Percentiles rank a stretch among this genome's conserved stretches.
Evolutionary conservation across 2,888 invertebrate species (phyloP).

Genomic region (Mystacides longicornis): DNA sequence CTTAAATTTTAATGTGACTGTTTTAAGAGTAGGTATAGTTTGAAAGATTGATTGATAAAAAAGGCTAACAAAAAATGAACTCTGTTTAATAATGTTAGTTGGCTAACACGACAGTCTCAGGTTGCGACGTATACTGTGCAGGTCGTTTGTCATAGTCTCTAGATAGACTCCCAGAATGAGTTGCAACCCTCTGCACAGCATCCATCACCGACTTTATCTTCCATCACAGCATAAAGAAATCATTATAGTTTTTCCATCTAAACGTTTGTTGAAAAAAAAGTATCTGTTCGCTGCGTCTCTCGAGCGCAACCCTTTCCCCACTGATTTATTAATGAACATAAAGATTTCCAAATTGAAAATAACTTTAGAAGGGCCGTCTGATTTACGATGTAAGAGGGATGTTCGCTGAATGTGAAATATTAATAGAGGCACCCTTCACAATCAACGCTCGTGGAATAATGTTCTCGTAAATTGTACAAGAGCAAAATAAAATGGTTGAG

Average conservation of each 20-base stretch:
- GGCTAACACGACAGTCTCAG: no score
- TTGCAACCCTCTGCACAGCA: neutral
- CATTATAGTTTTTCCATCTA: neutral
- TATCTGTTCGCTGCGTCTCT: no score
- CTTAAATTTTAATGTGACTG: no score
- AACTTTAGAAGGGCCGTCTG: neutral
- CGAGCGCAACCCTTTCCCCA: neutral
- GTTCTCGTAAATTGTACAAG: no score
- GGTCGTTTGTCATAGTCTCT: neutral
- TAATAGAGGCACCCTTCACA: no score
- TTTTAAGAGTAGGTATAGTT: no score
- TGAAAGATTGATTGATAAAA: no score
- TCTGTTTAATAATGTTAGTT: no score
- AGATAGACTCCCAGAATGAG: neutral
- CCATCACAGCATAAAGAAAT: neutral
- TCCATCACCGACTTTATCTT: neutral
- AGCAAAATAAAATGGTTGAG: no score
- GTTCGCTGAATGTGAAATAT: neutral
- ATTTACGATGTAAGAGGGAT: neutral
- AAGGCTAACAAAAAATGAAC: no score
- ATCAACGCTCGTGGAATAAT: no score
- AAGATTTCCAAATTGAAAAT: constrained; percentile 1
- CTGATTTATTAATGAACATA: neutral
- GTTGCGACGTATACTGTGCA: neutral
- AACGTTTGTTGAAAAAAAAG: neutral